Base-by-base conservation (phyloP, 2,113 vertebrate genomes). In the Ciconia maguari region DNA sequence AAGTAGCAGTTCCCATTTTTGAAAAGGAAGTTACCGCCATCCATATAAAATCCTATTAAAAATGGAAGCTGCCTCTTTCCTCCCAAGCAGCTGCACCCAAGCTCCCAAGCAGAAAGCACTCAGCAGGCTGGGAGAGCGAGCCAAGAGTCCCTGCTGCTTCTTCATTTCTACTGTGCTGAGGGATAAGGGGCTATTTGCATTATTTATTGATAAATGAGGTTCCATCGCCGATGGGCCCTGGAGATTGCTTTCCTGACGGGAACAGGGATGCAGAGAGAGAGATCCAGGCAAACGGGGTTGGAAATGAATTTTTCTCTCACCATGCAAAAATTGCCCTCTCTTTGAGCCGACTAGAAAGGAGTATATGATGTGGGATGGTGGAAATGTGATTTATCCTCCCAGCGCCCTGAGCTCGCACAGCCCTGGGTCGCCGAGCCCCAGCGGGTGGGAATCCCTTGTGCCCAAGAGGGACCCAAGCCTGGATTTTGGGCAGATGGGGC, bases 231-330 rank as follows among this genome's bases (percentile, higher is more conserved):
- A 5, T 18, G 57, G 10, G 34, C 4, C 22, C 34, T 2, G 4
- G 42, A 54, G 54, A 11, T 62, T 32, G 21, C 69, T 54, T 1
- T 17, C 13, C 30, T 3, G 0, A 5, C 9, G 52, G 60, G 38
- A 72, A 15, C n/a, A 32, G 54, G 74, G 75, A 26, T 49, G n/a
- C 18, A 10, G 24, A 72, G 34, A 27, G 20, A 38, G 38, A 77
- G 60, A 72, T 60, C 30, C n/a, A 11, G 60, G 41, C 0, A 1
- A 21, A 2, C 1, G 0, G 41, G 27, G 11, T 1, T 48, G 48
- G 70, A 48, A 92, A 74, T 58, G 1, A 38, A 29, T 69, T 32
- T 14, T 54, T 70, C 17, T 38, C 2, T 3, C 44, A 20, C 20
- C 18, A 10, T 27, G 42, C 36, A 5, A 19, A 42, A 52, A 5